Base-by-base conservation (phyloP, 1,140 invertebrate species). In the Macrobrachium nipponense region DNA sequence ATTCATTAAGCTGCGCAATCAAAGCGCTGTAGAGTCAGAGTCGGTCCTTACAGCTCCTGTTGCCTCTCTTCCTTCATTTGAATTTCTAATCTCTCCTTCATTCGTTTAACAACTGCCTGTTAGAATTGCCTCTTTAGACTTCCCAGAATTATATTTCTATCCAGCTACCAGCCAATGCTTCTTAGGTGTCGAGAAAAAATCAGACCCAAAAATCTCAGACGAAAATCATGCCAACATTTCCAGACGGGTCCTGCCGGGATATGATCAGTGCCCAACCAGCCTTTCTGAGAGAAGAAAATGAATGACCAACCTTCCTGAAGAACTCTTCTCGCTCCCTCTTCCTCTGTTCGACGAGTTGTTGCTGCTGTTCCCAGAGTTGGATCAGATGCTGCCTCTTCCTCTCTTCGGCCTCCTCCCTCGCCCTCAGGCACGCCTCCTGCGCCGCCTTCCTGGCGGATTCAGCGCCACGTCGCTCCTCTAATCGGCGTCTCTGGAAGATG, bases 321-420 rank as follows among this genome's bases (percentile, higher is more conserved):
- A 87, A 80, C n/a, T 87, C 86, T 66, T 87, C 80, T 18, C 86
- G 51, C 76, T 87, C 86, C 58, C 75, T 60, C 68, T 68, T 51
- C 59, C 80, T 68, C 76, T 79, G 80, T n/a, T 87, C 86, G 17
- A 87, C 80, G 36, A 82, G 81, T n/a, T 80, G 75, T 51, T 87
- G 86, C 68, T 87, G 86, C 51, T 80, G 80, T 44, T 87, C 86
- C 86, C 86, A 87, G 51, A 87, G 27, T 27, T 87, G 20, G 17
- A 87, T 60, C 5, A 87, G 80, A 66, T 82, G 81, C 64, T 87
- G 80, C 64, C 86, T 36, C 64, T 87, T 82, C 7, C 61, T 62
- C 75, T 87, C 86, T 43, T 82, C 76, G 4, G 75, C 76, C 36
- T 87, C 86, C 43, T 87, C 86, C 66, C 79, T 79, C 0, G 58